Conservation (phyloP, 2,113 vertebrate genomes). For the Lynx canadensis region DNA sequence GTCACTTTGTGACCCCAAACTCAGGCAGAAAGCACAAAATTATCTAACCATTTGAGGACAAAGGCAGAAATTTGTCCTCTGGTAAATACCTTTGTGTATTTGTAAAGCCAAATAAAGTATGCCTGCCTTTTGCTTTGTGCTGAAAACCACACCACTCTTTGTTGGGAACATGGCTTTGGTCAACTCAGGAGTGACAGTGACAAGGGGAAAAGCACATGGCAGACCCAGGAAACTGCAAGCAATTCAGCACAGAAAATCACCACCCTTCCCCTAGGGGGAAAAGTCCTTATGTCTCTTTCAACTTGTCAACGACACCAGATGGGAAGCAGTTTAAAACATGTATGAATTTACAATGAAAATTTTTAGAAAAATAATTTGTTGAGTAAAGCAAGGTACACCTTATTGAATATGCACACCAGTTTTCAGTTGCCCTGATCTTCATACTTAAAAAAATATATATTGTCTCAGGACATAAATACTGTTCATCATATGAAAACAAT, state of each 20-base stretch:
- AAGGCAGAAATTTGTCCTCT: neutral
- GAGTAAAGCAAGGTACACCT: neutral
- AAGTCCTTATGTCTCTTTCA: neutral
- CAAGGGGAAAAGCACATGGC: neutral
- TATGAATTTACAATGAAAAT: neutral
- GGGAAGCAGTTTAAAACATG: conserved; percentile 8
- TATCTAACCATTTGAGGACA: neutral
- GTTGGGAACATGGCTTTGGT: neutral
- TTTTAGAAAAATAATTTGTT: neutral
- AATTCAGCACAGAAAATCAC: neutral
- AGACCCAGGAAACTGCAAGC: neutral
- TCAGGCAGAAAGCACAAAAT: neutral
- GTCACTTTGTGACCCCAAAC: neutral
- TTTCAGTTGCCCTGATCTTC: neutral
- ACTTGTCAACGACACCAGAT: neutral
- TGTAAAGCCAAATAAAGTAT: neutral
- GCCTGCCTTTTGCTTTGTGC: neutral
- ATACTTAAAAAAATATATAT: neutral
- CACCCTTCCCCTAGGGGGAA: neutral
- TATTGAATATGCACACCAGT: neutral
- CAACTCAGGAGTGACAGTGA: neutral
- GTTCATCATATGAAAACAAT: conserved; percentile 23
- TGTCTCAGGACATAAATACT: neutral
- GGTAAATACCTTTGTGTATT: too few species aligned
- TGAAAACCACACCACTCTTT: neutral